A percentile compares a stretch with the other conserved stretches of the same genome.
Evolutionary conservation across 2,888 invertebrate genomes (phyloP).

Genomic region (Hirtodrosophila duncani): DNA sequence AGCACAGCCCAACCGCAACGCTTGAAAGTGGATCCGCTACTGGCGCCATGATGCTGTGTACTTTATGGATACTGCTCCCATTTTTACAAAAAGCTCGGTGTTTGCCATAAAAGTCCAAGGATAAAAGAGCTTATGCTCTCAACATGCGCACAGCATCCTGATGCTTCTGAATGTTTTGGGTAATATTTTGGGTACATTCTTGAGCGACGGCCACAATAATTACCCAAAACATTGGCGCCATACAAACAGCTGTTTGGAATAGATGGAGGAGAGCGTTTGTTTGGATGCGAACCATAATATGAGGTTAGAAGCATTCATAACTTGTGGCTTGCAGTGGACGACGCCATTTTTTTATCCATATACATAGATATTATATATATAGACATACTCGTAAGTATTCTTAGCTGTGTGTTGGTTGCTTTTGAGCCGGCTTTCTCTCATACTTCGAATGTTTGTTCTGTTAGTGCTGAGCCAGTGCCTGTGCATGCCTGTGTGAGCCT

Average conservation of each 20-base stretch:
- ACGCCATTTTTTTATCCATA: constrained; percentile 2
- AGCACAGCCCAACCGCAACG: constrained; percentile 51
- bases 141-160: constrained; percentile 59
- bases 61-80: constrained; percentile 31
- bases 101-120: constrained; percentile 49
- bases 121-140: neutral
- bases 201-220: constrained; percentile 32
- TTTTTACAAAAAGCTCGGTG: constrained; percentile 40
- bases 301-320: constrained; percentile 40
- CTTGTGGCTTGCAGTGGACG: constrained; percentile 28
- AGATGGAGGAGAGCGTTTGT: too few species aligned
- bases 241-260: constrained; percentile 52
- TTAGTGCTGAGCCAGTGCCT: constrained; percentile 5
- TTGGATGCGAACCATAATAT: constrained; percentile 8
- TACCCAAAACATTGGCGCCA: constrained; percentile 59
- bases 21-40: constrained; percentile 69
- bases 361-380: constrained; percentile 10
- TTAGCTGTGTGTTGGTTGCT: too few species aligned
- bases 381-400: too few species aligned
- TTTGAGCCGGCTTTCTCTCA: constrained; percentile 10
- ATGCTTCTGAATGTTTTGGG: neutral
- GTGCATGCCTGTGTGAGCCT: constrained; percentile 14
- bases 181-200: constrained; percentile 52
- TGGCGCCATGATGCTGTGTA: constrained; percentile 33
- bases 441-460: too few species aligned